Evolutionary conservation across 2,888 invertebrate species (phyloP), one percentile per base, ranked within the genome.

Genomic region (Megastigmus dorsalis): DNA sequence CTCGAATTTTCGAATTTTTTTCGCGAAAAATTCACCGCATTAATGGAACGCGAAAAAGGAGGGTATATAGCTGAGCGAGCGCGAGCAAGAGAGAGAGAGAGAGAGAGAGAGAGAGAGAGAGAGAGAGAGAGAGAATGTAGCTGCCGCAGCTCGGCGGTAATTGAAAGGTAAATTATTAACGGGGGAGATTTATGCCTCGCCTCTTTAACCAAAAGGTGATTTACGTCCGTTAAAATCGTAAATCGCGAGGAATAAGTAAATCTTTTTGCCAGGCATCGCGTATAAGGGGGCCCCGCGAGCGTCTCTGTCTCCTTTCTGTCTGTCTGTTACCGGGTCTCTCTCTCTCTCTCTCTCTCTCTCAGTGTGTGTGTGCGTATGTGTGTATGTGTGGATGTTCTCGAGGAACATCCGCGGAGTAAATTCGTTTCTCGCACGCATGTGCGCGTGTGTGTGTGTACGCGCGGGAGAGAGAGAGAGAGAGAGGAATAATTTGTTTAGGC

Each of bases 161-260:
- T 77, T 77, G 77, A 77, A 77, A 74, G 74, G 71, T 77, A 74
- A 77, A 74, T 77, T 77, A 74, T 77, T 74, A 76, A 74, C 74
- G 74, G 59, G 57, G 54, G 66, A 77, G 71, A 77, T 77, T 74
- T 77, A 77, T 74, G 74, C 77, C 60, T 70, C 68, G 65, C 59
- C 70, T 76, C 76, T 74, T 76, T 74, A 68, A 72, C 71, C 75
- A 76, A 70, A 70, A 65, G 62, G 55, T 74, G 76, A 76, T 76
- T 76, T 76, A 76, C 76, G 70, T 41, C 55, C 68, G 73, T 67
- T 70, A 76, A 76, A 76, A 76, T 76, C 76, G 73, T 76, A 76
- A 76, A 76, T 76, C 76, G 76, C 73, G 55, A 59, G 62, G 63
- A 70, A 76, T 67, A 59, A 70, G 67, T 76, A 76, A 70, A 76